Conservation (phyloP, 2,888 invertebrate genomes). For the Aleiodes testaceus region DNA sequence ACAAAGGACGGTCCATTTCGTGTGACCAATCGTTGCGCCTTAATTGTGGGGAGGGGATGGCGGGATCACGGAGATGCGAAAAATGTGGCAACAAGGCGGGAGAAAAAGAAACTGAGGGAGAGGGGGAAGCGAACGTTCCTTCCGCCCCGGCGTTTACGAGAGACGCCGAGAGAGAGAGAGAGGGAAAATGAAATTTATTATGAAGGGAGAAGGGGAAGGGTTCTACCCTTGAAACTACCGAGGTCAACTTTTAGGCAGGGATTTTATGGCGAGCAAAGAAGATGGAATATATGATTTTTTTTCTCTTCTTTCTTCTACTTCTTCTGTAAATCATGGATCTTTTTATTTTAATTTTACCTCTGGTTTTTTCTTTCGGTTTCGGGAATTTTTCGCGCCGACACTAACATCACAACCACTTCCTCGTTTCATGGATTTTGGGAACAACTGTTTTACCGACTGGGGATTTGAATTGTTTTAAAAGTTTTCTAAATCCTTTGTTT, state of each 20-base stretch:
- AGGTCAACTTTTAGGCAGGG: conserved; percentile 73
- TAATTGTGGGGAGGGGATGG: conserved; percentile 62
- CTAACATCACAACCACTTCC: not conserved
- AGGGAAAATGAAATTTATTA: conserved; percentile 34
- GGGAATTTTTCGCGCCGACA: not conserved
- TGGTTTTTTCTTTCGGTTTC: not conserved
- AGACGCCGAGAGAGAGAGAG: conserved; percentile 45
- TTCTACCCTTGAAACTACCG: conserved; percentile 74
- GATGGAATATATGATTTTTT: conserved; percentile 48
- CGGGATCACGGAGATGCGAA: conserved; percentile 63
- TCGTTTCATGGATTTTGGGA: not conserved
- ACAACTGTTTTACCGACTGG: conserved; percentile 24
- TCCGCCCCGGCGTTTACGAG: conserved; percentile 44
- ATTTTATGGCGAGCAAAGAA: conserved; percentile 45
- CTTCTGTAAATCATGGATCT: conserved; percentile 9
- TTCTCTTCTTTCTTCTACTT: conserved; percentile 55
- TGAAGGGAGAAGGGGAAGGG: conserved; percentile 58
- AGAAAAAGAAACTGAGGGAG: conserved; percentile 35
- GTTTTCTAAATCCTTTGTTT: not conserved
- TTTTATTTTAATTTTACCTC: not conserved
- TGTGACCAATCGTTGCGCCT: conserved; percentile 62
- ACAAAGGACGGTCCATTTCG: conserved; percentile 71
- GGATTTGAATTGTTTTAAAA: not conserved
- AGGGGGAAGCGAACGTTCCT: conserved; percentile 22
- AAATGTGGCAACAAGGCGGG: conserved; percentile 65